Evolutionary conservation across 1,140 invertebrate genomes (phyloP).

Genomic region (Triops cancriformis): DNA sequence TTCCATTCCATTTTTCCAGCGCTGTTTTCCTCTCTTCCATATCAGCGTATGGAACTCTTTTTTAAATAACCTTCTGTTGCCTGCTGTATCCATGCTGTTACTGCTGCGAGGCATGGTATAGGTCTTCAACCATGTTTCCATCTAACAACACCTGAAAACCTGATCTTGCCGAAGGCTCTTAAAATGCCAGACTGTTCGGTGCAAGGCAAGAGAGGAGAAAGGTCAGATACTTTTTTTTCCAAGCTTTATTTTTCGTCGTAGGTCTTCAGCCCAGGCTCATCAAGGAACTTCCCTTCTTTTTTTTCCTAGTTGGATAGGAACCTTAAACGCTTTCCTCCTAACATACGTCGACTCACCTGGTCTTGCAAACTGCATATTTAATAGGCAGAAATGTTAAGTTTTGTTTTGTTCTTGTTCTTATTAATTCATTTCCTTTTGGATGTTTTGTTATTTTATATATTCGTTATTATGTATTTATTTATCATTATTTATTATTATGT

Average conservation of each 20-base stretch:
- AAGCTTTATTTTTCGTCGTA: not conserved
- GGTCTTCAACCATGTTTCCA: constrained; percentile 8
- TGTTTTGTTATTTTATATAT: too few relatives aligned
- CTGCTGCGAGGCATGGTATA: constrained; percentile 7
- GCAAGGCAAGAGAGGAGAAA: not conserved
- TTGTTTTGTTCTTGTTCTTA: too few relatives aligned
- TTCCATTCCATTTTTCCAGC: too few relatives aligned
- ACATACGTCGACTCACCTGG: not conserved
- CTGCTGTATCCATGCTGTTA: not conserved
- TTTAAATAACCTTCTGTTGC: constrained; percentile 4
- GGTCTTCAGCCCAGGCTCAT: not conserved
- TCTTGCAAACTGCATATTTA: not conserved
- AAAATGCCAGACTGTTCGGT: not conserved
- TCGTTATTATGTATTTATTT: too few relatives aligned
- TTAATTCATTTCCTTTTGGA: too few relatives aligned
- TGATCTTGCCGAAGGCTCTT: constrained; percentile 8
- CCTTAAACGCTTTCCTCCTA: not conserved
- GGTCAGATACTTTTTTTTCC: not conserved
- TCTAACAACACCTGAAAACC: constrained; percentile 13
- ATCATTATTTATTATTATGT: too few relatives aligned
- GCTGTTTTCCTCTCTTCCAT: too few relatives aligned
- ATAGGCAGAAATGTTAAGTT: too few relatives aligned
- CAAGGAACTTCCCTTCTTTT: not conserved
- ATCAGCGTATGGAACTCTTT: not conserved
- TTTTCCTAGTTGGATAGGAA: not conserved